Base-by-base conservation (phyloP, 2,888 invertebrate species). In the Lepidocyrtinus sp. region DNA sequence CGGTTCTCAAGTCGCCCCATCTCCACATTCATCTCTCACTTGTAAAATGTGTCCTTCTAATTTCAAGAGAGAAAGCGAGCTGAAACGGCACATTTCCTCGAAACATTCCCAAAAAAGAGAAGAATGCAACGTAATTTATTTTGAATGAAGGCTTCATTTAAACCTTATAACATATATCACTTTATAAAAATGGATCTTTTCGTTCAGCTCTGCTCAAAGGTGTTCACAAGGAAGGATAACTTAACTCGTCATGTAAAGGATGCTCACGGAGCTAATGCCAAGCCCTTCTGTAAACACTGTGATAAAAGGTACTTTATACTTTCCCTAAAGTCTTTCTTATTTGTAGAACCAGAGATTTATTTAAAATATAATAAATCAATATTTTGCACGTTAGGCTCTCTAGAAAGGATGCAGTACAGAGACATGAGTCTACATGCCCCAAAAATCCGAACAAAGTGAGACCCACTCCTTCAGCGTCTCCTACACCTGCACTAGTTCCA, bases 211-310 rank as follows among this genome's bases (percentile, higher is more conserved):
- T 85, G 85, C 50, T 0, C n/a, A 1, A 68, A 82, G 55, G 24
- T 26, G 1, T 85, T 85, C 69, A 85, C 85, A 19, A 62, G 85
- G 36, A 82, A 80, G 46, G 85, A 85, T 55, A 85, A 85, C 61
- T 71, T 85, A 59, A 83, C 82, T 1, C 46, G 85, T 36, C 85
- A 85, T 68, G 55, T 79, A 24, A 85, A 83, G 63, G 45, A 65
- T 21, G 81, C 83, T 21, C 85, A 85, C 62, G 55, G 67, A 5
- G 9, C 17, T 17, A 69, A 74, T 0, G 26, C 59, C 2, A 83
- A 78, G 21, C 75, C 82, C n/a, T 19, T 15, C 15, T 84, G 84
- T 24, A n/a, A 24, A 68, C 81, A 55, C 50, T 84, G 84, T 63
- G 21, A 1, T 0, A 84, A 84, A 82, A 9, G 1, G 84, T 84